Evolutionary conservation across 2,888 invertebrate species (phyloP).

Genomic region (Sisyra nigra): DNA sequence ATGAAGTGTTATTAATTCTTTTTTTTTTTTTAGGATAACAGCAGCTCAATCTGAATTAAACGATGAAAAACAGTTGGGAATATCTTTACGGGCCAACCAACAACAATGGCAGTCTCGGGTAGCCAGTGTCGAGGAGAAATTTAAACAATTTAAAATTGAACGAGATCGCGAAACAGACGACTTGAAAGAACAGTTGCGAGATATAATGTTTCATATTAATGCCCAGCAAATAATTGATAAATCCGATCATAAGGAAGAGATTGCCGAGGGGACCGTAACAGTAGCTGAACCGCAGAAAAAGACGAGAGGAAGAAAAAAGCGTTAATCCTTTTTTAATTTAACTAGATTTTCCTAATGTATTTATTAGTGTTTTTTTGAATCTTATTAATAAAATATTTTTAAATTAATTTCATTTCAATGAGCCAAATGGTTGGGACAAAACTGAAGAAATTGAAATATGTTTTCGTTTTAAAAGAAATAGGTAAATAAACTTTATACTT

Average conservation of each 20-base stretch:
- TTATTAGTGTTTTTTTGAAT: too few species aligned
- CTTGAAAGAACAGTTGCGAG: slow-evolving; percentile 81
- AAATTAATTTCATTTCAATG: too few species aligned
- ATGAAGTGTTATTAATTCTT: too few species aligned
- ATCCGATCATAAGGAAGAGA: slow-evolving; percentile 37
- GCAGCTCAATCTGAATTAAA: slow-evolving; percentile 52
- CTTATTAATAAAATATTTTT: too few species aligned
- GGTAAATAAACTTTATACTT: too few species aligned
- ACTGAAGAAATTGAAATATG: too few species aligned
- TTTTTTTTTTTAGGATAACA: slow-evolving; percentile 43
- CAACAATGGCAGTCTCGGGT: slow-evolving; percentile 51
- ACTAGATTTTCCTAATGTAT: too few species aligned
- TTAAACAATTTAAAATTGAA: slow-evolving; percentile 25
- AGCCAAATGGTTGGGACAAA: too few species aligned
- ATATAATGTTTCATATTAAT: slow-evolving; percentile 94
- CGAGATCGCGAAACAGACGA: slow-evolving; percentile 57
- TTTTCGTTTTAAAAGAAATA: too few species aligned
- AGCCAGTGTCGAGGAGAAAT: slow-evolving; percentile 33
- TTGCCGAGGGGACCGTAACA: slow-evolving; percentile 42
- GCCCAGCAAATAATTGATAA: slow-evolving; percentile 49
- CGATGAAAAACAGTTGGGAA: slow-evolving; percentile 76
- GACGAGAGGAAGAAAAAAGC: too few species aligned
- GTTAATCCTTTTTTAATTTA: too few species aligned
- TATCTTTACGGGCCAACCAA: slow-evolving; percentile 60
- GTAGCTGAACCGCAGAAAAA: slow-evolving; percentile 26